Evolutionary conservation across 1,140 invertebrate genomes (phyloP).

Genomic region (Lerema accius): DNA sequence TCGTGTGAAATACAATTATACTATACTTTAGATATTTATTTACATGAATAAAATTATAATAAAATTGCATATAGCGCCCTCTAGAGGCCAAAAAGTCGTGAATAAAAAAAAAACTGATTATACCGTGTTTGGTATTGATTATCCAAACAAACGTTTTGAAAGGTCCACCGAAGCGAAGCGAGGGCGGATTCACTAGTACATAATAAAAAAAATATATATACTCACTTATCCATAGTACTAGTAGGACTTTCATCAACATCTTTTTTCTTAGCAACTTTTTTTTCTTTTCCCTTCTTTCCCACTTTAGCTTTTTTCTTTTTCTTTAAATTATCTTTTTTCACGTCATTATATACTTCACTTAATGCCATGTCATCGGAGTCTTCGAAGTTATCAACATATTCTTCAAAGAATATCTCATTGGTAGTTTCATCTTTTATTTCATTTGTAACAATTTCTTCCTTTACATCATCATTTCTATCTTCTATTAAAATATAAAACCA

Average conservation of each 20-base stretch:
- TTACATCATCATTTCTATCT: slow-evolving; percentile 23
- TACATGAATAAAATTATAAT: too few relatives aligned
- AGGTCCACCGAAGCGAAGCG: too few relatives aligned
- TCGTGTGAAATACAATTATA: too few relatives aligned
- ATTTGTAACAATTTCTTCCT: slow-evolving; percentile 1
- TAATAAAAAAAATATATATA: slow-evolving; percentile 13
- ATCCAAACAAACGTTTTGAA: too few relatives aligned
- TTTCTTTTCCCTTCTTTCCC: slow-evolving; percentile 44
- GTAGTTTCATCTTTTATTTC: slow-evolving; percentile 54
- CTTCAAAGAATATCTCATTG: slow-evolving; percentile 63
- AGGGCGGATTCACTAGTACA: too few relatives aligned
- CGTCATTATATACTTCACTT: slow-evolving; percentile 56
- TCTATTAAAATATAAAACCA: background rate
- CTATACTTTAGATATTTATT: too few relatives aligned
- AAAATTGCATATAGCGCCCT: too few relatives aligned
- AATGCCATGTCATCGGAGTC: slow-evolving; percentile 62
- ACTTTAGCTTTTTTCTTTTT: slow-evolving; percentile 42
- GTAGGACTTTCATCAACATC: slow-evolving; percentile 51
- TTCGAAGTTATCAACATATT: slow-evolving; percentile 45
- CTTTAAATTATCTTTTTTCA: slow-evolving; percentile 47
- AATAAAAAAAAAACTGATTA: too few relatives aligned
- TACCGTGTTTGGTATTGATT: too few relatives aligned
- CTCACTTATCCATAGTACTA: slow-evolving; percentile 61
- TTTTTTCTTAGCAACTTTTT: slow-evolving; percentile 37
- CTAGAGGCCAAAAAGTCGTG: too few relatives aligned